Evolutionary conservation across 2,797 vertebrate species (phyloP).

Genomic region (Gymnothorax reevesii): DNA sequence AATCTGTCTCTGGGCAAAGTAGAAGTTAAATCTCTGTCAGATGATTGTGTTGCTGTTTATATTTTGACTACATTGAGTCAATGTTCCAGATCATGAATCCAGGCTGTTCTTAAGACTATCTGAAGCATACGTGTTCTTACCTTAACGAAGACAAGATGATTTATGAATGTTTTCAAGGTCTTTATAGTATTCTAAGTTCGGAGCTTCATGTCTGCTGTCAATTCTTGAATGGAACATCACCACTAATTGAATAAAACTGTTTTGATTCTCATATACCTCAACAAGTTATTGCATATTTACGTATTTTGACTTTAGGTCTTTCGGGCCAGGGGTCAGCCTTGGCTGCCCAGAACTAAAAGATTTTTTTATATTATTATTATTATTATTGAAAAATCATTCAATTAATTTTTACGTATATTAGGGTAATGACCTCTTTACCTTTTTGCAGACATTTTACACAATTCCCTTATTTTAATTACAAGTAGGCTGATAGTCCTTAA

Average conservation of each 20-base stretch:
- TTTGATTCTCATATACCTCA: not conserved
- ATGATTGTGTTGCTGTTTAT: slow-evolving; percentile 1
- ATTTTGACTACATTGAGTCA: not conserved
- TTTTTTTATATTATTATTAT: not conserved
- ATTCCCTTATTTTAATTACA: slow-evolving; percentile 8
- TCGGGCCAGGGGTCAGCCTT: not conserved
- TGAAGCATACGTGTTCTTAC: not conserved
- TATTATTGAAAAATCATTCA: not conserved
- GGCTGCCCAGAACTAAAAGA: not conserved
- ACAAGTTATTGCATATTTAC: not conserved
- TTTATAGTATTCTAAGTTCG: not conserved
- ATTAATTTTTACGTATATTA: not conserved
- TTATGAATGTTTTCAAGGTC: not conserved
- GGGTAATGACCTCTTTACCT: not conserved
- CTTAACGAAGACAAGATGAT: not conserved
- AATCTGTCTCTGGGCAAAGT: not conserved
- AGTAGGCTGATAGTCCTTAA: slow-evolving; percentile 14
- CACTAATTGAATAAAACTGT: not conserved
- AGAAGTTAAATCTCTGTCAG: not conserved
- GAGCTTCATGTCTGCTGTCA: not conserved
- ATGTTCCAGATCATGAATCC: not conserved
- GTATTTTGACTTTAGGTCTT: not conserved
- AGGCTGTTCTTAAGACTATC: not conserved
- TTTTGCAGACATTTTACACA: not conserved
- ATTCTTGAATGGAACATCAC: not conserved